phyloP scores from a whole-genome alignment of 2,888 invertebrate species.

The Zeuzera pyrina region DNA sequence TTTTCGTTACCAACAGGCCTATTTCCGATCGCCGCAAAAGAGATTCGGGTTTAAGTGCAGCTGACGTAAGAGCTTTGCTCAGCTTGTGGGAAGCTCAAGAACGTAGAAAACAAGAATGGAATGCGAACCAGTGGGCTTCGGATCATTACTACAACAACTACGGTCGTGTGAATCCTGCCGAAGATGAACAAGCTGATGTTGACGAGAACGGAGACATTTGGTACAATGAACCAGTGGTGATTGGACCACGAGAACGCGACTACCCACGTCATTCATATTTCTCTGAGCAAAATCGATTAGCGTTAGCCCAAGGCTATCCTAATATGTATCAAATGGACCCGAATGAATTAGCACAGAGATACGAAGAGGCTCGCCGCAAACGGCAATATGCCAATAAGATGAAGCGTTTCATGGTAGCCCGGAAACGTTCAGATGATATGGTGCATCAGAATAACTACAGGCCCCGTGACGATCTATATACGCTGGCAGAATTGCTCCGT shows the following conservation, averaged over 20 bases:
- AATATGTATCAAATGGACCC: constrained; percentile 57
- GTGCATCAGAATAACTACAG: constrained; percentile 57
- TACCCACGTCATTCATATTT: constrained; percentile 60
- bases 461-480: constrained; percentile 73
- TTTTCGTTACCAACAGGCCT: constrained; percentile 28
- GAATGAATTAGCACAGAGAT: constrained; percentile 53
- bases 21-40: constrained; percentile 71
- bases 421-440: constrained; percentile 63
- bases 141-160: constrained; percentile 57
- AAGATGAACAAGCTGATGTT: constrained; percentile 65
- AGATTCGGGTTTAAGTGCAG: constrained; percentile 74
- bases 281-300: constrained; percentile 63
- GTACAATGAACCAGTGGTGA: constrained; percentile 74
- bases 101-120: constrained; percentile 65
- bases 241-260: constrained; percentile 51
- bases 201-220: constrained; percentile 71
- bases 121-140: constrained; percentile 55
- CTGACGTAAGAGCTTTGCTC: constrained; percentile 73
- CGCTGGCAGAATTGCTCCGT: constrained; percentile 71
- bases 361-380: constrained; percentile 63
- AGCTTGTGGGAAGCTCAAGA: constrained; percentile 75
- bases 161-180: constrained; percentile 45
- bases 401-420: constrained; percentile 77
- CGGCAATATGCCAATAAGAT: constrained; percentile 62
- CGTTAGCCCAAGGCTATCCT: constrained; percentile 50